Evolutionary conservation across 2,888 invertebrate genomes (phyloP).

Genomic region (Dynastes grantii): DNA sequence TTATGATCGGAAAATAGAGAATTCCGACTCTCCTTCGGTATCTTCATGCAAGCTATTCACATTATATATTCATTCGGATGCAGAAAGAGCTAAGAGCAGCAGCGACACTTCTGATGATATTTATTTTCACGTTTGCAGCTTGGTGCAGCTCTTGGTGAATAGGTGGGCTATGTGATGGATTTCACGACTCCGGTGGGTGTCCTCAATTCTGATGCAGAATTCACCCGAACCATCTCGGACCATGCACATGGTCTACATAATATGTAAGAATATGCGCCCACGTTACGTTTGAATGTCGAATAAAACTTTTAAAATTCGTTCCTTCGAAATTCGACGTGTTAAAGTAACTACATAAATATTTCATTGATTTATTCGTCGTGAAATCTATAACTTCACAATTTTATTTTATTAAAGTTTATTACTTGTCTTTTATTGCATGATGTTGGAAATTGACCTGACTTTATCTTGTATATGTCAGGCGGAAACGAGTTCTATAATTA

Average conservation of each 20-base stretch:
- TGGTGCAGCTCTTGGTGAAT: slow-evolving; percentile 63
- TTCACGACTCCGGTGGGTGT: slow-evolving; percentile 69
- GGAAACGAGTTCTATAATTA: no score
- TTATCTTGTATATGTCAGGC: background rate
- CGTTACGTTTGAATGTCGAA: slow-evolving; percentile 30
- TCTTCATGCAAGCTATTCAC: slow-evolving; percentile 61
- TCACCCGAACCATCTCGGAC: slow-evolving; percentile 62
- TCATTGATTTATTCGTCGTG: background rate
- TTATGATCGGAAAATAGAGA: slow-evolving; percentile 4
- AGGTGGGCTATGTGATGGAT: slow-evolving; percentile 67
- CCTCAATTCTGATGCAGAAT: slow-evolving; percentile 68
- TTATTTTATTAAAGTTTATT: background rate
- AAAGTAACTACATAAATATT: background rate
- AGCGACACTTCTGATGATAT: slow-evolving; percentile 65
- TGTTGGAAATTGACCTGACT: background rate
- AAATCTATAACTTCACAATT: background rate
- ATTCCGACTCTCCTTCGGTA: slow-evolving; percentile 45
- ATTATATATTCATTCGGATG: slow-evolving; percentile 66
- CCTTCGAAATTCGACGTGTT: background rate
- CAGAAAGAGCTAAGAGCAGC: slow-evolving; percentile 56
- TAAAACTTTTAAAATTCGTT: slow-evolving; percentile 27
- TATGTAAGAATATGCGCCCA: background rate
- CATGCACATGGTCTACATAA: slow-evolving; percentile 20
- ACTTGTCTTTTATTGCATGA: background rate
- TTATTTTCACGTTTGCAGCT: slow-evolving; percentile 59